Conservation (phyloP, 1,140 invertebrate species). For the Plectrocnemia conspersa region DNA sequence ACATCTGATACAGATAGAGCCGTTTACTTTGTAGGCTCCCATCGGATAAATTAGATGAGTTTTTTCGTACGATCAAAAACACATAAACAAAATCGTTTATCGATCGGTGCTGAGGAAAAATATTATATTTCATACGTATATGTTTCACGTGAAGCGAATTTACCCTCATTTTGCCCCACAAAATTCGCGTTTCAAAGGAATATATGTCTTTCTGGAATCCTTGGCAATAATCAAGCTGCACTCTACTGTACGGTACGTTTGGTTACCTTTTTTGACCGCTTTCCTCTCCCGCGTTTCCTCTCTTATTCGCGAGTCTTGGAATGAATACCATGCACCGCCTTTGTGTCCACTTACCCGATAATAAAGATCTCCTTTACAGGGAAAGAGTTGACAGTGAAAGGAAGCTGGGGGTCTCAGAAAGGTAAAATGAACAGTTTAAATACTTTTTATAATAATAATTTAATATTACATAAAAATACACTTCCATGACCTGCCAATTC, state of each 20-base stretch:
- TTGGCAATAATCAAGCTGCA: conserved; percentile 30
- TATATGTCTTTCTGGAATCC: conserved; percentile 8
- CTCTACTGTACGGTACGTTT: conserved; percentile 10
- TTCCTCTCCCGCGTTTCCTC: conserved; percentile 18
- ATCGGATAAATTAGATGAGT: conserved; percentile 15
- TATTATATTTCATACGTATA: too few species aligned
- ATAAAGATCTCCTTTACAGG: conserved; percentile 32
- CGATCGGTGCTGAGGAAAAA: too few species aligned
- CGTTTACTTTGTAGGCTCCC: conserved; percentile 17
- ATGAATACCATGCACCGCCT: conserved; percentile 27
- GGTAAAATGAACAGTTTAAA: conserved; percentile 1
- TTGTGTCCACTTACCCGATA: conserved; percentile 33
- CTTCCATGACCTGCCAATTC: not conserved
- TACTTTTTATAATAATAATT: not conserved
- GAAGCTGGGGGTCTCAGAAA: conserved; percentile 6
- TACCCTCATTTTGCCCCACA: too few species aligned
- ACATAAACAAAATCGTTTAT: too few species aligned
- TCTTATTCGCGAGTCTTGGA: conserved; percentile 27
- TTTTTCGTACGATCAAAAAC: too few species aligned
- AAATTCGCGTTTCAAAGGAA: conserved; percentile 25
- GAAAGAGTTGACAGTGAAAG: conserved; percentile 17
- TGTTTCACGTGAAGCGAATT: too few species aligned
- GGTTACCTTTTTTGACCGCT: conserved; percentile 5
- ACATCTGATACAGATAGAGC: conserved; percentile 12
- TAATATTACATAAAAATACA: not conserved